A percentile compares a stretch with the other conserved stretches of the same genome.
These are phyloP conservation scores for Capreolus pygargus DNA, from an alignment of 2,113 vertebrate genomes.

Conservation along the genomic window DNA sequence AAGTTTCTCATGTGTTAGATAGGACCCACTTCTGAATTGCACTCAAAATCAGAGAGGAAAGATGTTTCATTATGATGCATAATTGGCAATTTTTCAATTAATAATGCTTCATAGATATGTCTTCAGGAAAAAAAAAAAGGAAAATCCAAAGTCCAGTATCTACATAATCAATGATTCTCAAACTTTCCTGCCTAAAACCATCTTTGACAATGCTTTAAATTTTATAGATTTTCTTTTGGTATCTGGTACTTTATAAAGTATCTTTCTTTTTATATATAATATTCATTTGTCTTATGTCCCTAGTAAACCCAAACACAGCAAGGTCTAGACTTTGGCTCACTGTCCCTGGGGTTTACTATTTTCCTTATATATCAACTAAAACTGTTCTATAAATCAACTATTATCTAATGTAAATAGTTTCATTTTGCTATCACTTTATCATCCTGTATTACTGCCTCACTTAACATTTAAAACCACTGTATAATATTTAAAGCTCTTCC, in stretches of 20 bases:
- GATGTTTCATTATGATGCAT: constrained; percentile 28
- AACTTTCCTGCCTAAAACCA: constrained; percentile 41
- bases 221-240: not conserved
- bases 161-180: constrained; percentile 22
- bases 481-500: not conserved
- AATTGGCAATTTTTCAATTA: constrained; percentile 35
- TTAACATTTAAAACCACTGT: not conserved
- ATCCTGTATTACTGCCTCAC: not conserved
- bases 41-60: constrained; percentile 48
- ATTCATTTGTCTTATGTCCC: not conserved
- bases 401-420: not conserved
- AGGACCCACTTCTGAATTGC: constrained; percentile 23
- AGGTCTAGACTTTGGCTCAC: not conserved
- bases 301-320: constrained; percentile 10
- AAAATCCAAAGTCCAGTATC: constrained; percentile 38
- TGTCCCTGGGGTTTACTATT: not conserved
- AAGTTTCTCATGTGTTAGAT: constrained; percentile 24
- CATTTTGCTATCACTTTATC: not conserved
- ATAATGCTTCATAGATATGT: not conserved
- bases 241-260: not conserved
- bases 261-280: not conserved
- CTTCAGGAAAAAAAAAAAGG: constrained; percentile 18
- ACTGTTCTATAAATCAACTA: not conserved
- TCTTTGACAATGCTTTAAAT: constrained; percentile 5
- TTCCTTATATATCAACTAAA: not conserved